A percentile compares a stretch with the other conserved stretches of the same genome.
Evolutionary conservation across 2,888 invertebrate genomes (phyloP).

Genomic region (Bellardia pandia): DNA sequence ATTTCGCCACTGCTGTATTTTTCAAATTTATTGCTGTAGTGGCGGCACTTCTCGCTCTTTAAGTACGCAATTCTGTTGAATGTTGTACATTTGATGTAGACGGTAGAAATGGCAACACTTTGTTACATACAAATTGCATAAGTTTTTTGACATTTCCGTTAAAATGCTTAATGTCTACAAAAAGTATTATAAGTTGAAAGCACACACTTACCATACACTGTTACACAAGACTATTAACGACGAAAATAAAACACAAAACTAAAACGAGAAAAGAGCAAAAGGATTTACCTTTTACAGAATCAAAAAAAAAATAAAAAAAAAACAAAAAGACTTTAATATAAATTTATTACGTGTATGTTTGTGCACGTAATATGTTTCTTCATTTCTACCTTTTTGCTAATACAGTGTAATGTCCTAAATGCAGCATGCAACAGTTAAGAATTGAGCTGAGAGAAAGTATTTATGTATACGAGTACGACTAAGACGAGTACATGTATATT

Average conservation of each 20-base stretch:
- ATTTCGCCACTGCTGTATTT: neutral
- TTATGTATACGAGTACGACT: too few relatives aligned
- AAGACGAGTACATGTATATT: neutral
- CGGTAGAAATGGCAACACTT: slow-evolving; percentile 53
- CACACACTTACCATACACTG: slow-evolving; percentile 5
- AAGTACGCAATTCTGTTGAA: slow-evolving; percentile 19
- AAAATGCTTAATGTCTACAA: slow-evolving; percentile 69
- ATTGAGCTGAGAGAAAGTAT: neutral
- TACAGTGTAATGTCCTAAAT: slow-evolving; percentile 20
- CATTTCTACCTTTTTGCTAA: slow-evolving; percentile 27
- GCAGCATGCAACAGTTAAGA: slow-evolving; percentile 47
- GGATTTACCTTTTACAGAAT: slow-evolving; percentile 16
- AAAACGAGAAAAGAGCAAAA: slow-evolving; percentile 1
- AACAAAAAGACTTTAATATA: neutral
- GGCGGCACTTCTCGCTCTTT: neutral
- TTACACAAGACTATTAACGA: neutral
- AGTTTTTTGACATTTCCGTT: slow-evolving; percentile 73
- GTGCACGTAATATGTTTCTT: slow-evolving; percentile 5
- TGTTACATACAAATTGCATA: slow-evolving; percentile 71
- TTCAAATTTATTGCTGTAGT: slow-evolving; percentile 53
- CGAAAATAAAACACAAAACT: neutral
- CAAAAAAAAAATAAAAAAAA: slow-evolving; percentile 11
- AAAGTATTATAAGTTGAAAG: slow-evolving; percentile 60
- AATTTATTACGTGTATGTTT: slow-evolving; percentile 46
- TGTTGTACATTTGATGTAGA: slow-evolving; percentile 24